Percentiles rank a stretch among this genome's conserved stretches.
Conservation (phyloP, 2,113 vertebrate genomes). For the Odocoileus hemionus region DNA sequence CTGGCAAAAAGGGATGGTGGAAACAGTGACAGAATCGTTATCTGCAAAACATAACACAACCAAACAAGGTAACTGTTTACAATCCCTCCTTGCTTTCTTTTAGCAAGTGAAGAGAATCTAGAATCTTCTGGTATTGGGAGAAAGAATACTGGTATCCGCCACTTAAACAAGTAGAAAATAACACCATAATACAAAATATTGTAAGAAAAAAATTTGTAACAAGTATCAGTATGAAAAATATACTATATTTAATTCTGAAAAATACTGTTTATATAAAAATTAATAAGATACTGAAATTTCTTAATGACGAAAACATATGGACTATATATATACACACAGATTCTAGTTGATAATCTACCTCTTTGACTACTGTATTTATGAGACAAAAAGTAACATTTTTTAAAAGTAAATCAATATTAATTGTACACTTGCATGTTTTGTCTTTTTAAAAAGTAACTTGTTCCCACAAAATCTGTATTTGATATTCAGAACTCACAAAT, state of each 20-base stretch:
- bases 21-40: not conserved
- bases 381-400: not conserved
- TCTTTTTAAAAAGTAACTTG: not conserved
- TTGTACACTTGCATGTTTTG: not conserved
- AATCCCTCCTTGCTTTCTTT: not conserved
- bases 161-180: not conserved
- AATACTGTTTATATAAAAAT: not conserved
- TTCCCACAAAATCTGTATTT: not conserved
- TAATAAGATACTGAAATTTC: not conserved
- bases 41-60: not conserved
- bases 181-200: not conserved
- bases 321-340: not conserved
- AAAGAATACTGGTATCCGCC: not conserved
- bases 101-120: not conserved
- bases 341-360: not conserved
- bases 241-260: not conserved
- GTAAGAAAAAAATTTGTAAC: not conserved
- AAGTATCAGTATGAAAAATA: not conserved
- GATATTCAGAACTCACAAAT: not conserved
- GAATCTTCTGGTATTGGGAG: not conserved
- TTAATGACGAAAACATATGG: not conserved
- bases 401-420: not conserved
- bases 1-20: not conserved
- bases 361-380: not conserved
- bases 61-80: not conserved